Base-by-base conservation (phyloP, 2,113 vertebrate genomes). In the Stegastes partitus region DNA sequence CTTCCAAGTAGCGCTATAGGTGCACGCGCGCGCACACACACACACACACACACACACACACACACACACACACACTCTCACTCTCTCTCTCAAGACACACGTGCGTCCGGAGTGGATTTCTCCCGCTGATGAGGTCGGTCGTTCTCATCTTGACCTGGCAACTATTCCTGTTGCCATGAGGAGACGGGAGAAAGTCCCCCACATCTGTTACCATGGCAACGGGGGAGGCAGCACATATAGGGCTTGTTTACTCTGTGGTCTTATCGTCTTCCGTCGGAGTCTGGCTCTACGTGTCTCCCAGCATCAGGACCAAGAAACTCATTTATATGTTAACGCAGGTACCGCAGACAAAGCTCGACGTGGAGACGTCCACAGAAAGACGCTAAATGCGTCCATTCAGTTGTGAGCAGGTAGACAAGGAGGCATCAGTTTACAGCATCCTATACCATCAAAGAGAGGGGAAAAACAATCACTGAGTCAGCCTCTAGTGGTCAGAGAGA, bases 151-250 rank as follows among this genome's bases (percentile, higher is more conserved):
- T 91, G 89, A 93, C 90, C 91, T 84, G 70, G 89, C 84, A 91
- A 85, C 89, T 89, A 53, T 77, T 86, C 81, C 83, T 92, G 91
- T 93, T 91, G 88, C 91, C 85, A 94, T 91, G 93, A 87, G 87
- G 62, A 92, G 83, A 89, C 12, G 14, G 83, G 71, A 91, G 85
- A 84, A 65, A 49, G 70, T 86, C 86, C 85, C 85, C 88, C 78
- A 78, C 76, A 89, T 88, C 86, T 90, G 92, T 93, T 93, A 86
- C 92, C 87, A 92, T 89, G 90, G 86, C 69, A 89, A 92, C 83
- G 45, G 26, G 26, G 42, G 58, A 81, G 84, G 77, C 81, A 82
- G 87, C 42, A 6, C 81, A 82, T 85, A 88, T 81, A 83, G 80
- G 59, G 81, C 84, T 81, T 90, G 87, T 91, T 92, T 91, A 91